Base-by-base conservation (phyloP, 2,888 invertebrate species). In the Acleris literana region DNA sequence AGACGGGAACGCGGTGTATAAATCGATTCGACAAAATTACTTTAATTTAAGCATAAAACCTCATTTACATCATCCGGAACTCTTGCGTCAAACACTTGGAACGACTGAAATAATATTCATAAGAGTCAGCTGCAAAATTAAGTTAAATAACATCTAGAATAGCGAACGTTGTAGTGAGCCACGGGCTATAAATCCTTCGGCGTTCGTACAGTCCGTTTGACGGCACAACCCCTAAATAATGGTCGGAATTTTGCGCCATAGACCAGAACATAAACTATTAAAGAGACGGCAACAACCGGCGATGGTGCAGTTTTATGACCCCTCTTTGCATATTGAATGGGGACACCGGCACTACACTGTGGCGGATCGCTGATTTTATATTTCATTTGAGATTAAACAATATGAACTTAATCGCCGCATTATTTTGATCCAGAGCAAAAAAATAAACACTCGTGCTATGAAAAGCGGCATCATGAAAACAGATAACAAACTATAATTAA, bases 221-320 rank as follows among this genome's bases (percentile, higher is more conserved):
- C 80, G 81, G 78, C 75, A 72, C 76, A 75, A 76, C 76, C 80
- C 80, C 79, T 82, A 81, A 86, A 85, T 87, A 85, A 87, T 86
- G 83, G 85, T 79, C 82, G 84, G 85, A 86, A 84, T 82, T 81
- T 83, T 80, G 81, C 81, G 70, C 85, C 82, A 86, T 86, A 83
- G 81, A 84, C 80, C 81, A 79, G 75, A 78, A 74, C 77, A 82
- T 86, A 84, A 85, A 85, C 84, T 87, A 84, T 86, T 82, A 83
- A 81, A 83, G 79, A 79, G 80, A 77, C 75, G 73, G 76, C 76
- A 77, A 79, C 78, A 76, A 76, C 74, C 74, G 75, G 72, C 74
- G 72, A 77, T 74, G 76, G 70, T 74, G 78, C 77, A 76, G 80
- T 83, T 84, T 85, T 85, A 86, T 81, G 81, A 79, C 74, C 72